Evolutionary conservation across 2,888 invertebrate genomes (phyloP).

Genomic region (Corbicula japonica): DNA sequence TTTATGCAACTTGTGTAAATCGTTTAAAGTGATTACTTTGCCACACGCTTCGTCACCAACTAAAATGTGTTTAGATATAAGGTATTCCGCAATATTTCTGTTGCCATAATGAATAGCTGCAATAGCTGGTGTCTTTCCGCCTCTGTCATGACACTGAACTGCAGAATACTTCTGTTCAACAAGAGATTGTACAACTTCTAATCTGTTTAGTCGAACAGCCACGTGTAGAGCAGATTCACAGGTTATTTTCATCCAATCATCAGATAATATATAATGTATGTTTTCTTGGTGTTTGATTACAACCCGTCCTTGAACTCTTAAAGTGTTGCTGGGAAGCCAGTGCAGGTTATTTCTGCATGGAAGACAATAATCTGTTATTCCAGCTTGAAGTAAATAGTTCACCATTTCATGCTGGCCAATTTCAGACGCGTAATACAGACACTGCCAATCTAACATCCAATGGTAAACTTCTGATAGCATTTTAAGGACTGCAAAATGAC

Average conservation of each 20-base stretch:
- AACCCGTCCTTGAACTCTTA: conserved; percentile 4
- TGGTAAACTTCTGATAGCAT: not conserved
- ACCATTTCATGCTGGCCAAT: not conserved
- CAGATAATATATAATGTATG: not conserved
- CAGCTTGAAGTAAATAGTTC: not conserved
- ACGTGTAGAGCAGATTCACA: conserved; percentile 9
- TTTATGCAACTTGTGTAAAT: not conserved
- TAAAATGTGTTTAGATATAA: not conserved
- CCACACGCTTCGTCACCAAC: not conserved
- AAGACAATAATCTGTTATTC: not conserved
- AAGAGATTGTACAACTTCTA: not conserved
- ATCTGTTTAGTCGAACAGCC: conserved; percentile 8
- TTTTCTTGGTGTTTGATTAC: not conserved
- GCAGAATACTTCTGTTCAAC: not conserved
- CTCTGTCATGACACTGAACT: not conserved
- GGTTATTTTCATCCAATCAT: not conserved
- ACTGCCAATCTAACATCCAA: conserved; percentile 13
- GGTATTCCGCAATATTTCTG: conserved; percentile 2
- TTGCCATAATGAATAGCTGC: not conserved
- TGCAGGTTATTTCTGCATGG: not conserved
- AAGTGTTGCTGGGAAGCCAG: not conserved
- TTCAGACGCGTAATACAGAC: conserved; percentile 14
- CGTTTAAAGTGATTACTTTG: not conserved
- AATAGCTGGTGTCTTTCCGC: not conserved
- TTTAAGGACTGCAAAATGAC: not conserved